Conservation (phyloP, 1,140 invertebrate species). For the Drosophila punjabiensis region DNA sequence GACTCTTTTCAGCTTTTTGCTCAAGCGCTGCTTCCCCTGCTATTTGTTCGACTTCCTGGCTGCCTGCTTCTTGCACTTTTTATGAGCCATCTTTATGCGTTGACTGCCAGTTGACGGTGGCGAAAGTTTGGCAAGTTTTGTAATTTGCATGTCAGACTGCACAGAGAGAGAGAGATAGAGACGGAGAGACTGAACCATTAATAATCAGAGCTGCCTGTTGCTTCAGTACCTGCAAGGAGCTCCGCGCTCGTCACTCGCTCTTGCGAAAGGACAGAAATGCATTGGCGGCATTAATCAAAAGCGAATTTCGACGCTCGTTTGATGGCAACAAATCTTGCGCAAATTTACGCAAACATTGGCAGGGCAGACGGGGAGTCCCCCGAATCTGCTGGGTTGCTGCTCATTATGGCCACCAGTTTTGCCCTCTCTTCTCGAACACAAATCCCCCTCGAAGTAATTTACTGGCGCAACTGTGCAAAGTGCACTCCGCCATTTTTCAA, state of each 20-base stretch:
- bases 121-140: conserved; percentile 47
- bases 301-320: conserved; percentile 66
- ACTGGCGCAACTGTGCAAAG: conserved; percentile 70
- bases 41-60: conserved; percentile 32
- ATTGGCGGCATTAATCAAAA: conserved; percentile 71
- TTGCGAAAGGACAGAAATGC: conserved; percentile 52
- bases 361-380: background rate
- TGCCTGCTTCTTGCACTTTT: conserved; percentile 21
- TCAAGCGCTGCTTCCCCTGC: conserved; percentile 1
- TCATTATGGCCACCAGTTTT: conserved; percentile 69
- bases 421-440: conserved; percentile 40
- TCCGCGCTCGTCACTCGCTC: conserved; percentile 10
- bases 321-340: conserved; percentile 74
- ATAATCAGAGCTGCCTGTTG: conserved; percentile 49
- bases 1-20: conserved; percentile 10
- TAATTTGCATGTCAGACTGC: conserved; percentile 53
- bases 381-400: conserved; percentile 44
- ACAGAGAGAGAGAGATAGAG: background rate
- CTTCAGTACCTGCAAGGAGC: conserved; percentile 12
- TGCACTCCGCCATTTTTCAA: conserved; percentile 80
- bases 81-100: conserved; percentile 45
- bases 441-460: conserved; percentile 77
- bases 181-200: conserved; percentile 40
- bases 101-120: conserved; percentile 27
- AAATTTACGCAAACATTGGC: conserved; percentile 74